Base-by-base conservation (phyloP, 2,113 vertebrate genomes). In the Cyanoderma ruficeps region DNA sequence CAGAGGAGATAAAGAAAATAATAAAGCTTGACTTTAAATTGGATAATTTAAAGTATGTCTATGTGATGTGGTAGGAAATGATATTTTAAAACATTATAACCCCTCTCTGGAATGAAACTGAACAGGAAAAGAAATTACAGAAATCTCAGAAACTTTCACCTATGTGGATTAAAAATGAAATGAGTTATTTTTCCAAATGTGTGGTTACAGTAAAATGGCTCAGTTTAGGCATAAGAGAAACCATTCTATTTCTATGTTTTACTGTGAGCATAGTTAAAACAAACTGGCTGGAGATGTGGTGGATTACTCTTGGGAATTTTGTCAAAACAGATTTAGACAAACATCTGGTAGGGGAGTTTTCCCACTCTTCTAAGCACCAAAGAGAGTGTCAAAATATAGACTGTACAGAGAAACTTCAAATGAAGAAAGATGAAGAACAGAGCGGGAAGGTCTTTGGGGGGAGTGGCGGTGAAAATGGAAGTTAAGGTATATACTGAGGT, bases 11-110 rank as follows among this genome's bases (percentile, higher is more conserved):
- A 23, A 19, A 60, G 53, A 16, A 89, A 80, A 91, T 91, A 72
- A 55, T 79, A 83, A 92, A 80, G 24, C 53, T 64, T 61, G 18
- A 35, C 56, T 94, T 95, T 94, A 96, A 91, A 92, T 14, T 64
- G 42, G 22, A 81, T 88, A 4, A 24, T 69, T 95, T 63, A 64
- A 42, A 89, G 69, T 37, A 27, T 30, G 23, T 79, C 72, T 88
- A 12, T 72, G 21, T 49, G 50, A 46, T 69, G 44, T 53, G n/a
- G 19, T 56, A 22, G 61, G 57, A 94, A 96, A 91, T 21, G 11
- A 50, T 91, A 89, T 78, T 83, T 64, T 52, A 83, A 87, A 74
- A 6, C 8, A 50, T 55, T 46, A 46, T 80, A 87, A 77, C 3
- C 20, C 9, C 23, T 89, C 27, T 37, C 74, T 59, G 39, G 41